Conservation (phyloP, 2,888 invertebrate genomes). For the Anoplius nigerrimus region DNA sequence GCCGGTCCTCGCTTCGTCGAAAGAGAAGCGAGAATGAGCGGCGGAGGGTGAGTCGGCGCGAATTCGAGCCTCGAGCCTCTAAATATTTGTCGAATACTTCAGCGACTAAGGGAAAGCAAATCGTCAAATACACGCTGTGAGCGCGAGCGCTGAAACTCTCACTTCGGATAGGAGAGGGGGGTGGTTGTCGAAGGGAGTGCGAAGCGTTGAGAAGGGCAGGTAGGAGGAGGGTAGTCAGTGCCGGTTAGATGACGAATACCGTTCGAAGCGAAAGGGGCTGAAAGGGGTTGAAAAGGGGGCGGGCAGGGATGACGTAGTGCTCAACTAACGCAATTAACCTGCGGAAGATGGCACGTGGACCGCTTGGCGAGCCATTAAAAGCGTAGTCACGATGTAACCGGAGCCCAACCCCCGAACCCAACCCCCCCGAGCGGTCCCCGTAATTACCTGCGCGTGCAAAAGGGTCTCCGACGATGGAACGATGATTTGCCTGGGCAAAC, state of each 20-base stretch:
- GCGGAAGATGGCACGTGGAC: constrained; percentile 30
- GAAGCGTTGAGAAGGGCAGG: background rate
- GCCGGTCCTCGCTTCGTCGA: too few relatives aligned
- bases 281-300: constrained; percentile 15
- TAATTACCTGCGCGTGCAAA: constrained; percentile 6
- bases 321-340: constrained; percentile 50
- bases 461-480: background rate
- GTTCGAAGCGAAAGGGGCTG: background rate
- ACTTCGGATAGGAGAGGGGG: background rate
- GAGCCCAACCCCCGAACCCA: too few relatives aligned
- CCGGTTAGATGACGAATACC: background rate
- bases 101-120: background rate
- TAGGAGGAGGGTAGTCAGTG: background rate
- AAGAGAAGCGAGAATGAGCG: too few relatives aligned
- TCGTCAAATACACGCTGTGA: too few relatives aligned
- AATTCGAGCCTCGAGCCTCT: background rate
- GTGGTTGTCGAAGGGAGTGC: background rate
- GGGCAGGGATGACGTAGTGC: constrained; percentile 41
- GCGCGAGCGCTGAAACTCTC: too few relatives aligned
- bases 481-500: background rate
- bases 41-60: background rate
- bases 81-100: constrained; percentile 5
- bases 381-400: constrained; percentile 8
- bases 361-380: constrained; percentile 27
- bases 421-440: too few relatives aligned